phyloP scores from a whole-genome alignment of 2,888 invertebrate genomes.

The Heliconius cydno region DNA sequence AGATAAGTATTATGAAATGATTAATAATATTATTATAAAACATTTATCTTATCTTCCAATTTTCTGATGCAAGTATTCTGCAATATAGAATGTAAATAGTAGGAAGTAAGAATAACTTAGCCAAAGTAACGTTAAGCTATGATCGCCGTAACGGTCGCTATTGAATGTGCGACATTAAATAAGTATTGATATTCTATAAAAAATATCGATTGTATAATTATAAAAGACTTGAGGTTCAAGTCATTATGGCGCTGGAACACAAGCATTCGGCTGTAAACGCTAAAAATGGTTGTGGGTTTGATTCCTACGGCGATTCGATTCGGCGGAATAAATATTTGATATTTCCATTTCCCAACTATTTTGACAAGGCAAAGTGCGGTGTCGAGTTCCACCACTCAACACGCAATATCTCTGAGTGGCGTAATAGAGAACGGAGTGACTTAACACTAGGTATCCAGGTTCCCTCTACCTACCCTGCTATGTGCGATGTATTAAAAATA shows the following conservation, averaged over 20 bases:
- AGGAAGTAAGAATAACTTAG: constrained; percentile 60
- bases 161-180: background rate
- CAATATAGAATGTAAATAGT: constrained; percentile 54
- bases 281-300: too few species aligned
- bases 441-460: background rate
- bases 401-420: too few species aligned
- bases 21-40: constrained; percentile 32
- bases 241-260: rapidly evolving
- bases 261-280: background rate
- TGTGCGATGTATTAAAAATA: background rate
- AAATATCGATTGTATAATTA: too few species aligned
- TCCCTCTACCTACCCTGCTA: background rate
- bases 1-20: constrained; percentile 7
- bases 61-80: constrained; percentile 48
- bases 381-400: background rate
- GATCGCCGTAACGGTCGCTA: constrained; percentile 13
- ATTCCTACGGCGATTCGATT: background rate
- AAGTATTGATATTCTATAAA: background rate
- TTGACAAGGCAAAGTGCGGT: background rate
- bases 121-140: constrained; percentile 45
- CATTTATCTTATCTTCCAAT: constrained; percentile 37
- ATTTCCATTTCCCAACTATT: too few species aligned
- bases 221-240: too few species aligned
- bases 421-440: background rate
- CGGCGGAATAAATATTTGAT: too few species aligned